phyloP scores from a whole-genome alignment of 2,797 vertebrate genomes.

The Pipistrellus pygmaeus region DNA sequence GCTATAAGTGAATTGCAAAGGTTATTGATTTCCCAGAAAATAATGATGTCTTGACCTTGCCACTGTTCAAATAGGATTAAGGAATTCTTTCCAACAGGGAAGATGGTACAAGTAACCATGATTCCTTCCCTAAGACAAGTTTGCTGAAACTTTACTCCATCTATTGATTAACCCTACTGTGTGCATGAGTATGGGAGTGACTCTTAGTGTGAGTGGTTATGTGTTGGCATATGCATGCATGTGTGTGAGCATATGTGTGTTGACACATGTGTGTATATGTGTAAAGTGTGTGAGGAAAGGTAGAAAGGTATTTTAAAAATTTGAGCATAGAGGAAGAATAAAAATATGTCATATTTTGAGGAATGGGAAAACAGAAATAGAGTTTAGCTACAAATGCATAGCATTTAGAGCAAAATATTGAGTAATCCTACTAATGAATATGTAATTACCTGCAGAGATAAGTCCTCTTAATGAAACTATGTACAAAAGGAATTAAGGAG shows the following conservation, averaged over 20 bases:
- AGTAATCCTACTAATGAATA: neutral
- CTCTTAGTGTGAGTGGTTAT: neutral
- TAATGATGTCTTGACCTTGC: constrained; percentile 59
- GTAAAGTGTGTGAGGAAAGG: neutral
- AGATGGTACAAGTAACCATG: neutral
- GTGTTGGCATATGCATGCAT: neutral
- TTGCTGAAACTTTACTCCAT: neutral
- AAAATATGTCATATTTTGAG: neutral
- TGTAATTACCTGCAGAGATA: neutral
- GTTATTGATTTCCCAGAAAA: constrained; percentile 65
- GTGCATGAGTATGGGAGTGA: too few species aligned
- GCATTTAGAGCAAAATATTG: neutral
- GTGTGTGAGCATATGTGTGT: neutral
- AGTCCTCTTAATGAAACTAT: neutral
- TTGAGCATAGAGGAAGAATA: neutral
- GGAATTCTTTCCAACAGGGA: constrained; percentile 41
- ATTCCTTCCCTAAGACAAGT: neutral
- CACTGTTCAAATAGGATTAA: constrained; percentile 50
- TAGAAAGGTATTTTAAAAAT: neutral
- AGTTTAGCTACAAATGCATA: neutral
- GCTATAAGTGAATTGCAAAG: constrained; percentile 11
- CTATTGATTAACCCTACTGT: neutral
- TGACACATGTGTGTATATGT: too few species aligned
- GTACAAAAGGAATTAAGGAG: neutral
- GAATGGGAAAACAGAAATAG: neutral